phyloP scores from a whole-genome alignment of 1,140 invertebrate species.

The Gryon sp. region DNA sequence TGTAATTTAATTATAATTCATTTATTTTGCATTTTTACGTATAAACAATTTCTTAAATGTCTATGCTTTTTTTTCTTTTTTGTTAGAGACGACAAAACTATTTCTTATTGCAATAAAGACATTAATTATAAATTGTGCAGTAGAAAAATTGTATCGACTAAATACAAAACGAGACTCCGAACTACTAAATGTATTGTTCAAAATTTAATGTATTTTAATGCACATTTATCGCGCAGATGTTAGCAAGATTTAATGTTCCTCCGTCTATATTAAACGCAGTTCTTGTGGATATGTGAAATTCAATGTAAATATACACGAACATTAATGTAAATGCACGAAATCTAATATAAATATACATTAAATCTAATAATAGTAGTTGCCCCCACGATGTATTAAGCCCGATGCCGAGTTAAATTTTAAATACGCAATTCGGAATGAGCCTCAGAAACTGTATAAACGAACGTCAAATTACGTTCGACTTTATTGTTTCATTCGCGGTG shows the following conservation, averaged over 20 bases:
- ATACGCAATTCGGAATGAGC: conserved; percentile 34
- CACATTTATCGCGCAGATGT: conserved; percentile 40
- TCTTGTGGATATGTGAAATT: conserved; percentile 43
- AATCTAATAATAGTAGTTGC: conserved; percentile 44
- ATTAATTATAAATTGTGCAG: neutral
- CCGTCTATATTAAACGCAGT: conserved; percentile 26
- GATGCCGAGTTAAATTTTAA: conserved; percentile 47
- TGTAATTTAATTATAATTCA: too few relatives aligned
- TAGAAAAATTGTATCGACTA: conserved; percentile 5
- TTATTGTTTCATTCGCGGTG: conserved; percentile 46
- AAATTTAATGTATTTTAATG: conserved; percentile 50
- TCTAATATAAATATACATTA: conserved; percentile 54
- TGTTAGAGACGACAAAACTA: too few relatives aligned
- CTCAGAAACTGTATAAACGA: conserved; percentile 38
- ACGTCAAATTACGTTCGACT: conserved; percentile 43
- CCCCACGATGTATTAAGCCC: neutral
- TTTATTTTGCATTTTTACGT: too few relatives aligned
- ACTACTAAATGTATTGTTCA: conserved; percentile 30
- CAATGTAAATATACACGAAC: conserved; percentile 53
- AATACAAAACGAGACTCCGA: conserved; percentile 1
- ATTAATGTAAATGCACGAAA: conserved; percentile 55
- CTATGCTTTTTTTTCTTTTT: too few relatives aligned
- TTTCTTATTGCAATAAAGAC: too few relatives aligned
- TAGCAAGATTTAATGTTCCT: conserved; percentile 43
- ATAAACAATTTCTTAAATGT: too few relatives aligned